Evolutionary conservation across 2,113 vertebrate genomes (phyloP), one percentile per base, ranked within the genome.

Genomic region (Scophthalmus maximus): DNA sequence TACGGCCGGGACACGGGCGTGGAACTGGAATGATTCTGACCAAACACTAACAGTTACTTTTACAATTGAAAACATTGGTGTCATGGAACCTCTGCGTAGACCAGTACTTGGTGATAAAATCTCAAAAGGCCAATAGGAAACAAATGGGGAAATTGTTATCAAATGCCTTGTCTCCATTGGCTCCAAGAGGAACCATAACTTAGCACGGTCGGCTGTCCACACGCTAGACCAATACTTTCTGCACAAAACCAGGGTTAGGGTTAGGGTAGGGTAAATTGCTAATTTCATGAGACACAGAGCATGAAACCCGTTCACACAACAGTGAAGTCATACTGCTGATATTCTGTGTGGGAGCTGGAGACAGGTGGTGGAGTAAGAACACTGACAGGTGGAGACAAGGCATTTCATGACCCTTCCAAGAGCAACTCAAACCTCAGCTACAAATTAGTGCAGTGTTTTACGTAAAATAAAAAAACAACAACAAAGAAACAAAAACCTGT

Each of bases 391-490:
- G 74, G 61, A 79, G 84, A 85, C 78, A 51, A 88, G 78, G 79
- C 72, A 83, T 84, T 61, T 67, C 5, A 50, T 55, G 22, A 68
- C 46, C 29, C 17, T 72, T 58, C 36, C 23, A 38, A 61, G 72
- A 85, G 71, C 32, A 75, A 82, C 63, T 73, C 62, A 73, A 78
- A 84, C 53, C 42, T 67, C 57, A 88, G 84, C 86, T 89, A 90
- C 83, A 82, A 84, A 89, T 89, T 85, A 91, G 91, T 92, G 91
- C 89, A 91, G 91, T 86, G 78, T 90, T 90, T n/a, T 89, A 84
- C 79, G 53, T 82, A 52, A n/a, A n/a, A 84, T 32, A 42, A 68
- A 78, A 67, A 85, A 76, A 88, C 66, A 55, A 47, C n/a, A n/a
- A 76, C 17, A 20, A n/a, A 46, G 11, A 6, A n/a, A 46, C 42